Percentiles rank a stretch among this genome's conserved stretches.
Evolutionary conservation across 2,797 vertebrate species (phyloP).

Genomic region (Myioborus melanocephalus): DNA sequence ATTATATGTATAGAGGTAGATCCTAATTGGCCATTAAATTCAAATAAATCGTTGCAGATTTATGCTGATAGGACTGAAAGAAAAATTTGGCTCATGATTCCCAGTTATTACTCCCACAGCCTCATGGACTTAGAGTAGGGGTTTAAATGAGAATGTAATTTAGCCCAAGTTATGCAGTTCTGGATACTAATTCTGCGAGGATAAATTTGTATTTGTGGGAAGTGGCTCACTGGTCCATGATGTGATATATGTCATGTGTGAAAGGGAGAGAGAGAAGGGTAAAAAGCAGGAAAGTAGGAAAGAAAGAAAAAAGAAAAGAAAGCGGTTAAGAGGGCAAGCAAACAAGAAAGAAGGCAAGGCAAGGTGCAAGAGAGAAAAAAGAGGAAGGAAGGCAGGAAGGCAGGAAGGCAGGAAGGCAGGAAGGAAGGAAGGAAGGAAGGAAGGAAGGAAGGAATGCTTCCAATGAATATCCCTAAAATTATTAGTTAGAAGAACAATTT

Average conservation of each 20-base stretch:
- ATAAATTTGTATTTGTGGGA: conserved; percentile 9
- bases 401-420: rapidly evolving
- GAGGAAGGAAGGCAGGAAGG: no score
- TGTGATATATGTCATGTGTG: not conserved
- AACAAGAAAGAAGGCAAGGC: no score
- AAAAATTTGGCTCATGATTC: conserved; percentile 11
- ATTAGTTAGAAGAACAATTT: conserved; percentile 46
- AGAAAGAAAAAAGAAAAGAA: not conserved
- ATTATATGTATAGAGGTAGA: not conserved
- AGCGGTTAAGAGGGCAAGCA: rapidly evolving
- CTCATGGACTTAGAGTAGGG: not conserved
- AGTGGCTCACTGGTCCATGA: not conserved
- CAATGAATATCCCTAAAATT: not conserved
- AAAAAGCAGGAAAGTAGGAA: not conserved
- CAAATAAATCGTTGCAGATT: not conserved
- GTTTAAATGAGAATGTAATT: conserved; percentile 31
- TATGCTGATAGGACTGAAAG: conserved; percentile 24
- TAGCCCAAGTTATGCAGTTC: not conserved
- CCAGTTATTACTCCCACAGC: not conserved
- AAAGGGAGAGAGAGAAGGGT: no score
- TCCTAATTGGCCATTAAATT: conserved; percentile 31
- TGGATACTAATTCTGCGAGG: not conserved
- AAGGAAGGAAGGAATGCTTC: rapidly evolving
- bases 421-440: rapidly evolving
- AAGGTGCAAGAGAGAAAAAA: rapidly evolving